Evolutionary conservation across 2,113 vertebrate species (phyloP).

Genomic region (Gnathonemus longibarbis): DNA sequence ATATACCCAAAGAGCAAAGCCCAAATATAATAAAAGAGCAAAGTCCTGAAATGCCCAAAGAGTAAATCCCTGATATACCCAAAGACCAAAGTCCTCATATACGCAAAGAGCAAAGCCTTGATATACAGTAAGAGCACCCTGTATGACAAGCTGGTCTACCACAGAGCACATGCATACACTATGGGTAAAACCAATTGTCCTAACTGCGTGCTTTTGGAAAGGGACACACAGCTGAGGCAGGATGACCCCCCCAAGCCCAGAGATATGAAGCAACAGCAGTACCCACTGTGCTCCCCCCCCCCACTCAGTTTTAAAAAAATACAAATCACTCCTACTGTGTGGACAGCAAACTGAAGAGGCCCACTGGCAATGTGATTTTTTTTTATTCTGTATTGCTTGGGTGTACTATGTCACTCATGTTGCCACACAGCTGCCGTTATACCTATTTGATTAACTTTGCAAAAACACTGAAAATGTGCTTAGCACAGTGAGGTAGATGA

Average conservation of each 20-base stretch:
- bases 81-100: fast-evolving
- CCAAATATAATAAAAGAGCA: too few relatives aligned
- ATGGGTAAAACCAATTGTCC: background rate
- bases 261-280: background rate
- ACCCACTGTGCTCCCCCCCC: background rate
- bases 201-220: background rate
- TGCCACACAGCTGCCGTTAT: background rate
- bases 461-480: background rate
- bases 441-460: background rate
- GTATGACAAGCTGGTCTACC: background rate
- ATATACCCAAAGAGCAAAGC: background rate
- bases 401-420: too few relatives aligned
- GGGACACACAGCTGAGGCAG: background rate
- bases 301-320: background rate
- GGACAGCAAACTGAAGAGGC: background rate
- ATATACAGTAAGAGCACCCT: background rate
- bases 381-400: too few relatives aligned
- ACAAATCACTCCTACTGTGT: background rate
- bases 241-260: background rate
- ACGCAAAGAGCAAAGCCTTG: background rate
- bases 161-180: background rate
- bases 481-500: background rate
- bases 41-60: too few relatives aligned
- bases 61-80: too few relatives aligned
- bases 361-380: too few relatives aligned